Conservation (phyloP, 2,113 vertebrate genomes). For the Tachycineta bicolor region DNA sequence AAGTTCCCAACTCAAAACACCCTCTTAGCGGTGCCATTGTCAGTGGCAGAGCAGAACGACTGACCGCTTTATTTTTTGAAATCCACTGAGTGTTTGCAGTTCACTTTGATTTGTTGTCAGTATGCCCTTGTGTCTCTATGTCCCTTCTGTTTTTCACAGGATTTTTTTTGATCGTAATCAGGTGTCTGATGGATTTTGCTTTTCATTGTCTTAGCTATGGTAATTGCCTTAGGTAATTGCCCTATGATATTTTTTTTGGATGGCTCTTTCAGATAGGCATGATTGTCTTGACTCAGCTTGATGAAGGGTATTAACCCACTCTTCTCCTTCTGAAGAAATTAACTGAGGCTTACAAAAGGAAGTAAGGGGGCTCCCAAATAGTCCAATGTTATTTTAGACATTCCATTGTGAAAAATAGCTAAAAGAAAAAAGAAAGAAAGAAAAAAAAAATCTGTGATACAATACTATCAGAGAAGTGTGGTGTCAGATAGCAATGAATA, state of each 20-base stretch:
- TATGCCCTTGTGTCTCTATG: conserved; percentile 45
- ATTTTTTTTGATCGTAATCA: conserved; percentile 65
- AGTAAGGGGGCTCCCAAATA: neutral
- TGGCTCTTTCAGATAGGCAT: neutral
- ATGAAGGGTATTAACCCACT: conserved; percentile 5
- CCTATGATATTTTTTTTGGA: conserved; percentile 8
- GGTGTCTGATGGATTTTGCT: conserved; percentile 46
- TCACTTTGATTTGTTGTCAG: conserved; percentile 46
- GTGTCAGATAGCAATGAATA: neutral
- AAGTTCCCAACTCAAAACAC: neutral
- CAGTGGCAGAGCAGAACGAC: conserved; percentile 60
- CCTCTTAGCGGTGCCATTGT: neutral
- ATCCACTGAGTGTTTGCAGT: neutral
- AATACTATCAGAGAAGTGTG: neutral
- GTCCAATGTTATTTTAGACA: neutral
- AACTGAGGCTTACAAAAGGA: neutral
- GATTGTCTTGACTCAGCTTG: neutral
- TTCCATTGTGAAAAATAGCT: neutral
- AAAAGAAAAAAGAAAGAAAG: neutral
- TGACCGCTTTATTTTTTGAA: neutral
- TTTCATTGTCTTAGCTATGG: conserved; percentile 63
- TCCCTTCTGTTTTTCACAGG: conserved; percentile 18
- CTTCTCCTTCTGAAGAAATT: neutral
- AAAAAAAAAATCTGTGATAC: neutral
- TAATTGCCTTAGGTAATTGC: conserved; percentile 54